A percentile compares a stretch with the other conserved stretches of the same genome.
Evolutionary conservation across 2,888 invertebrate genomes (phyloP).

Genomic region (Timema cristinae): DNA sequence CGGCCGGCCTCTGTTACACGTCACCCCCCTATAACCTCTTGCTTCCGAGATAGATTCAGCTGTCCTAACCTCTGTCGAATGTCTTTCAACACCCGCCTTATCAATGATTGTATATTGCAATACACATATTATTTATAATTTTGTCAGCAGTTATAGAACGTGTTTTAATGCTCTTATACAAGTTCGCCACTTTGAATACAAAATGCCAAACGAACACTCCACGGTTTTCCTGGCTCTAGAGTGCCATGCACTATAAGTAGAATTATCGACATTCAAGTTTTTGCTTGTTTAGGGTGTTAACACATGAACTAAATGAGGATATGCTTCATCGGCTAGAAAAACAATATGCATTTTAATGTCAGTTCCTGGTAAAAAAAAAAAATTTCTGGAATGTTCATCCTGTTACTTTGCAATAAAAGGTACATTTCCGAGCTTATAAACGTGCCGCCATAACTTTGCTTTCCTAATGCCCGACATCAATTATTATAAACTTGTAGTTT

Average conservation of each 20-base stretch:
- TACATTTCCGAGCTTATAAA: slow-evolving; percentile 33
- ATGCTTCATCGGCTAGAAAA: slow-evolving; percentile 25
- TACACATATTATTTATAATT: slow-evolving; percentile 20
- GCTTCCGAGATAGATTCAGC: too few species aligned
- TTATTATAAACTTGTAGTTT: slow-evolving; percentile 25
- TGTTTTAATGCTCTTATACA: slow-evolving; percentile 22
- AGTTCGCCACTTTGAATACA: slow-evolving; percentile 24
- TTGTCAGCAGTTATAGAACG: slow-evolving; percentile 18
- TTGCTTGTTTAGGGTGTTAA: slow-evolving; percentile 21
- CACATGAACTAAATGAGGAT: slow-evolving; percentile 18
- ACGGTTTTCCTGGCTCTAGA: slow-evolving; percentile 19
- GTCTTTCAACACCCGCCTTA: slow-evolving; percentile 16
- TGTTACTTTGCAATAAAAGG: slow-evolving; percentile 22
- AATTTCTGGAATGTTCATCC: slow-evolving; percentile 12
- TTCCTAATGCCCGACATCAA: slow-evolving; percentile 35
- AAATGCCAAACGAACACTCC: slow-evolving; percentile 26
- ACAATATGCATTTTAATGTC: slow-evolving; percentile 28
- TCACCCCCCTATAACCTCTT: too few species aligned
- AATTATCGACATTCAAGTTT: slow-evolving; percentile 18
- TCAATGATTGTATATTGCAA: slow-evolving; percentile 26
- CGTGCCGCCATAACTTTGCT: slow-evolving; percentile 37
- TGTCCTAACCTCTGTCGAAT: neutral
- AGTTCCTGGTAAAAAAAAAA: slow-evolving; percentile 26
- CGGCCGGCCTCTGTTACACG: too few species aligned
- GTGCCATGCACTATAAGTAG: slow-evolving; percentile 19